Evolutionary conservation across 1,140 invertebrate genomes (phyloP), one percentile per base, ranked within the genome.

Genomic region (Varroa destructor): DNA sequence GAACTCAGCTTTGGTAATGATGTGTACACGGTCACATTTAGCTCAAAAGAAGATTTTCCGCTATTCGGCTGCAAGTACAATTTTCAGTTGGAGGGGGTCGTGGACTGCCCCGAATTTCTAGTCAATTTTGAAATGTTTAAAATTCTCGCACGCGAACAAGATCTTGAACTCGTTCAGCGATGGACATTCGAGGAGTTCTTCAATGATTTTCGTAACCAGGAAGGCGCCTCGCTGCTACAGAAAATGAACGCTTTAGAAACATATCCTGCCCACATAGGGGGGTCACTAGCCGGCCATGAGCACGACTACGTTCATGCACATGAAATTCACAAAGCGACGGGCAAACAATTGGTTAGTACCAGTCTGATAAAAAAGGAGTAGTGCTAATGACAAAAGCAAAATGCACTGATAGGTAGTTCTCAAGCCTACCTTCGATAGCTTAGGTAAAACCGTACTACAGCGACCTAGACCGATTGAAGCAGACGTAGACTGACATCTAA

Each of bases 71-170:
- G 89, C 51, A 91, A 93, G 80, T 97, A 99, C 82, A 86, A 94
- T 80, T 99, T 99, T 79, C 86, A 92, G 78, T 81, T 99, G 70
- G 91, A 97, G 78, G 93, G 89, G 56, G 91, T 95, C 14, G 95
- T 99, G 0, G 87, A 99, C 79, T 99, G 96, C 82, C 96, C 96
- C 42, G 96, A 99, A 80, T 99, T 97, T 83, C 82, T 99, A 43
- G 93, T 98, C 14, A 87, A 97, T 81, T 90, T 97, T 80, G 89
- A 91, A 42, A 83, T 87, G 4, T 83, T 99, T 72, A 81, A 86
- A 74, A 89, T 90, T 79, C 80, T 97, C 75, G 91, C 90, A 55
- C 81, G 84, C 70, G 88, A 91, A 75, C 87, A 86, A 83, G 89
- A 87, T 2, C 82, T 97, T 73, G 86, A 93, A 78, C 82, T 93